Evolutionary conservation across 2,888 invertebrate genomes (phyloP), one percentile per base, ranked within the genome.

Genomic region (Yponomeuta sedellus): DNA sequence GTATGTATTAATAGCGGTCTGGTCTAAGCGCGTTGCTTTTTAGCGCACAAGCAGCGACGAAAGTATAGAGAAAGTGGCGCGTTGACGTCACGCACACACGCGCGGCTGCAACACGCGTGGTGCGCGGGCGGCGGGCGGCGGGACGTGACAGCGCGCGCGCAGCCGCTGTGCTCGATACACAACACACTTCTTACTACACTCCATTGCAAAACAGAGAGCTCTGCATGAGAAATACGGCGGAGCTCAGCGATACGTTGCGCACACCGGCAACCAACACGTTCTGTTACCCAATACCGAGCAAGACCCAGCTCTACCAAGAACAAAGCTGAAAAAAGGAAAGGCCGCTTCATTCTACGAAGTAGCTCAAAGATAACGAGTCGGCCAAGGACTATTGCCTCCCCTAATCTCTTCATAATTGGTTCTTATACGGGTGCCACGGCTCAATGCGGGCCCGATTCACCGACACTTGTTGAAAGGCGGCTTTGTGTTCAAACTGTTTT

Each of bases 31-130:
- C 80, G 83, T 78, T 80, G 81, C 88, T 88, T 90, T 91, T 90
- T 90, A 90, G 89, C 85, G 82, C 88, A 81, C 79, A 78, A 83
- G 78, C 85, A 81, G 78, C 90, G 88, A 89, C 90, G 91, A 91
- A 91, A 91, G 91, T 91, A 86, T 84, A 83, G 91, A 88, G 91
- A 91, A 91, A 91, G 91, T 91, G 89, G 85, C 88, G 77, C 81
- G 85, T 86, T 86, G 85, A 89, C 90, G 90, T 90, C 88, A 90
- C 88, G 68, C 89, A 88, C 88, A 88, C 89, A 85, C 86, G 82
- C 86, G 82, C 82, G 81, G 69, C 75, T 12, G 28, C 61, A 52
- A 74, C 77, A 80, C 81, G 85, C 84, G 82, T 80, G 79, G 78
- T 71, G 69, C 73, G 74, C 77, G 64, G 34, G 34, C 34, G 34